A percentile compares a stretch with the other conserved stretches of the same genome.
These are phyloP conservation scores for Rhizomys pruinosus DNA, from an alignment of 2,113 vertebrate genomes.

Conservation along the genomic window DNA sequence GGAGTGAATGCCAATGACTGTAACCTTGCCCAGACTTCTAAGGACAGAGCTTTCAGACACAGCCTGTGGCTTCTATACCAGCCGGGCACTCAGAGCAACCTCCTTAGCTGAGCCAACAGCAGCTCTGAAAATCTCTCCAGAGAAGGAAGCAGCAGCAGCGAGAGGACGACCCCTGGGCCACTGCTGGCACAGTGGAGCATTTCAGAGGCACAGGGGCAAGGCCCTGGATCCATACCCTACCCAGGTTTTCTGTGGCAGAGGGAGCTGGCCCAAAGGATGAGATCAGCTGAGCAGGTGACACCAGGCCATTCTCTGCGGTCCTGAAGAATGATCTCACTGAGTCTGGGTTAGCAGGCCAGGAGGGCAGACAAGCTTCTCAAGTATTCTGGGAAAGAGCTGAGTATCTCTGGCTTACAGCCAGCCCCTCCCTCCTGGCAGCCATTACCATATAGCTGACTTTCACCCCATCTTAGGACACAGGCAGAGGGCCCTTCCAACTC, in stretches of 20 bases:
- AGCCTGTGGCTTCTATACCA: too few relatives aligned
- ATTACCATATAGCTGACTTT: slow-evolving; percentile 89
- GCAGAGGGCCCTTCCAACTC: slow-evolving; percentile 48
- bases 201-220: neutral
- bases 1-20: neutral
- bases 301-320: neutral
- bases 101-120: neutral
- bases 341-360: slow-evolving; percentile 36
- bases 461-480: too few relatives aligned
- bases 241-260: neutral
- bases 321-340: neutral
- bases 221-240: too few relatives aligned
- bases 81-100: neutral
- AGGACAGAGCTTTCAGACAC: too few relatives aligned
- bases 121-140: neutral
- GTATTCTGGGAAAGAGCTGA: slow-evolving; percentile 9
- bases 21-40: neutral
- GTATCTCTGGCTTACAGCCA: neutral
- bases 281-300: neutral
- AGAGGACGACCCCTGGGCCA: neutral
- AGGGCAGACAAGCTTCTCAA: neutral
- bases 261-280: neutral
- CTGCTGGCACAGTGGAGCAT: neutral
- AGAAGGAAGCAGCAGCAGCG: neutral
- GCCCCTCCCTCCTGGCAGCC: slow-evolving; percentile 43